phyloP scores from a whole-genome alignment of 2,113 vertebrate species.

The Orthonyx spaldingii region DNA sequence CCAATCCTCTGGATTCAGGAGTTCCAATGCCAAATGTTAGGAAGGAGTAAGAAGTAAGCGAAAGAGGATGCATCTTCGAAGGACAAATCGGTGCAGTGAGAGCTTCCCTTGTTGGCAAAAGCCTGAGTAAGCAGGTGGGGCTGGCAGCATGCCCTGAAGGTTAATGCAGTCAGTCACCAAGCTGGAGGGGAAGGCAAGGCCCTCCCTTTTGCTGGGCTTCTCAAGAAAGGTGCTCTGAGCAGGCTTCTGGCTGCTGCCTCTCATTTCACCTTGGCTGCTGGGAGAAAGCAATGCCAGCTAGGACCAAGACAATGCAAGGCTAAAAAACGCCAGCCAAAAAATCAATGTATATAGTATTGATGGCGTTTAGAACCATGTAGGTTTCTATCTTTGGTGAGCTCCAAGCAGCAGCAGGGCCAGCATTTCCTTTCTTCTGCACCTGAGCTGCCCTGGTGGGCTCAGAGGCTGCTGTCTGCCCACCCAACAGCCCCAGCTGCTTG shows the following conservation, averaged over 20 bases:
- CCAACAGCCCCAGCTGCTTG: not conserved
- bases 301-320: not conserved
- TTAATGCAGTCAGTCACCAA: not conserved
- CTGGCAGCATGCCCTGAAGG: not conserved
- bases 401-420: not conserved
- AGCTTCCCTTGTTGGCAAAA: conserved; percentile 9
- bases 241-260: not conserved
- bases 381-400: not conserved
- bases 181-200: not conserved
- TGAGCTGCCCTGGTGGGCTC: not conserved
- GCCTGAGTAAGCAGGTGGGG: conserved; percentile 39
- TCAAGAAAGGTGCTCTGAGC: not conserved
- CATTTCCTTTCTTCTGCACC: not conserved
- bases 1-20: not conserved
- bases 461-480: not conserved
- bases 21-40: not conserved
- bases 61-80: not conserved
- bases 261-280: not conserved
- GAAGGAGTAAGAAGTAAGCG: not conserved
- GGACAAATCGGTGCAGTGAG: not conserved
- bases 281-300: not conserved
- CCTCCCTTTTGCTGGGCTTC: not conserved
- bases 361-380: accelerated
- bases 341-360: not conserved
- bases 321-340: not conserved